Percentiles rank a stretch among this genome's conserved stretches.
Conservation (phyloP, 2,888 invertebrate genomes). For the Trachelus tabidus region DNA sequence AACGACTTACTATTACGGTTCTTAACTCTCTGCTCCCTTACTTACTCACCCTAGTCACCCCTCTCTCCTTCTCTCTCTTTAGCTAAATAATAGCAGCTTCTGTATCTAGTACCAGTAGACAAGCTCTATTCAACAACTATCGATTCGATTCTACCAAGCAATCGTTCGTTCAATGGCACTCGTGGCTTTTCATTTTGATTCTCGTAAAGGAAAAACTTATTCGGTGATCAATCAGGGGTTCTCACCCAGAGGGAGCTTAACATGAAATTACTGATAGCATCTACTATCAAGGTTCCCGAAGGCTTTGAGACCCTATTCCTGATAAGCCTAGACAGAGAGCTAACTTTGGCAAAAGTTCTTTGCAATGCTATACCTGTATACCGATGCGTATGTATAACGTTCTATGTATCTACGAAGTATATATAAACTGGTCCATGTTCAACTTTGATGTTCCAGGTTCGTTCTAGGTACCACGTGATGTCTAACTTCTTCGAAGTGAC, state of each 20-base stretch:
- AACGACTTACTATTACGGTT: constrained; percentile 16
- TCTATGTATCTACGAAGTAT: not conserved
- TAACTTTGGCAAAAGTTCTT: not conserved
- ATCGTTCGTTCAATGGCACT: not conserved
- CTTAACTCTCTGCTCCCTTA: constrained; percentile 7
- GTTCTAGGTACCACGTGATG: not conserved
- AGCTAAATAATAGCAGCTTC: constrained; percentile 7
- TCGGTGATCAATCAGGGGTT: not conserved
- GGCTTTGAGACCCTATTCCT: not conserved
- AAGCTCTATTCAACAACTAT: not conserved
- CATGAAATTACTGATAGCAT: not conserved
- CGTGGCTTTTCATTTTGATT: not conserved
- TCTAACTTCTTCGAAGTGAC: constrained; percentile 56
- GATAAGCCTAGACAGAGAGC: not conserved
- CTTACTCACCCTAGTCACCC: constrained; percentile 7
- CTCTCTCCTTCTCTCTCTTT: not conserved
- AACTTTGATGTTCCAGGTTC: not conserved
- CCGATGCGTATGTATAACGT: not conserved
- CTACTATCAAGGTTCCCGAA: not conserved
- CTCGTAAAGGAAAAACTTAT: not conserved
- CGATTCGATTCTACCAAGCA: not conserved
- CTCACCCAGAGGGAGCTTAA: not conserved
- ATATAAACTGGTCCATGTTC: not conserved
- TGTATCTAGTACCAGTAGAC: not conserved
- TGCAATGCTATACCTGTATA: not conserved